Percentiles rank a stretch among this genome's conserved stretches.
Conservation (phyloP, 2,113 vertebrate genomes). For the Mungos mungo region DNA sequence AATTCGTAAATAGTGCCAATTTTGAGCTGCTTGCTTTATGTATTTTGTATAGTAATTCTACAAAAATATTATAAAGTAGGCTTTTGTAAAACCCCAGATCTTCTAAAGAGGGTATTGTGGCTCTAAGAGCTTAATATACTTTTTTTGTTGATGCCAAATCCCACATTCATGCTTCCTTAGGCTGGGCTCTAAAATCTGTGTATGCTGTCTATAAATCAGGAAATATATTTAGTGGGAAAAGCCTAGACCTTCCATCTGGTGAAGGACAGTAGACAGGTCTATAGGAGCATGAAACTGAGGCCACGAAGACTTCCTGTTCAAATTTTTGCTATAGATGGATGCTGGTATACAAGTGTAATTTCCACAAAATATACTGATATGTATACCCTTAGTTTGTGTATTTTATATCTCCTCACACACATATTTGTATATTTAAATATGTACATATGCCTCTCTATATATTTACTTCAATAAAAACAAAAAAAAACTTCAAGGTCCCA, state of each 20-base stretch:
- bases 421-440: not conserved
- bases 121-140: not conserved
- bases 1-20: not conserved
- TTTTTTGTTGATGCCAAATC: not conserved
- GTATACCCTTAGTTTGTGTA: not conserved
- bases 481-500: not conserved
- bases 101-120: not conserved
- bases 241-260: not conserved
- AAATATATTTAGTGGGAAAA: not conserved
- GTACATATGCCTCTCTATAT: not conserved
- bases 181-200: not conserved
- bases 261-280: not conserved
- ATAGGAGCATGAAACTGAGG: not conserved
- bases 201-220: not conserved
- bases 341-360: not conserved
- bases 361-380: not conserved
- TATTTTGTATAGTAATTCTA: not conserved
- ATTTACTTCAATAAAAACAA: not conserved
- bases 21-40: not conserved
- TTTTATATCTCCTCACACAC: not conserved
- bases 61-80: not conserved
- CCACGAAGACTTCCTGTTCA: not conserved
- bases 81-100: not conserved
- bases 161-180: not conserved
- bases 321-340: not conserved